A percentile compares a stretch with the other conserved stretches of the same genome.
These are phyloP conservation scores for Bimastos eiseni DNA, from an alignment of 2,888 invertebrate species.

Conservation along the genomic window DNA sequence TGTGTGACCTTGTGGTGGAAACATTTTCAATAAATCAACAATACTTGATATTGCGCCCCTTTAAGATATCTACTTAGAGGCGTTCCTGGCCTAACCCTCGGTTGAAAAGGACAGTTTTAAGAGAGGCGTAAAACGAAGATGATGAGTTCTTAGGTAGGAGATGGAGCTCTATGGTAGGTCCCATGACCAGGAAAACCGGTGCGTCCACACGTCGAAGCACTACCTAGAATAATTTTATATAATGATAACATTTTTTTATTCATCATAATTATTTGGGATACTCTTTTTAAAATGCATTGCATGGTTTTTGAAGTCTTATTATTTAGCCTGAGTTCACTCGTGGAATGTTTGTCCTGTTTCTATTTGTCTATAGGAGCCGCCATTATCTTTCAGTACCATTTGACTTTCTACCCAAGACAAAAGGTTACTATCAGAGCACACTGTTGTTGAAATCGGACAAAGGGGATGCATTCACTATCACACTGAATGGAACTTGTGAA, in stretches of 20 bases:
- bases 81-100: too few species aligned
- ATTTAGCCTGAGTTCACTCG: not conserved
- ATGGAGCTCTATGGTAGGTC: too few species aligned
- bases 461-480: not conserved
- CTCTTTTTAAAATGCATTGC: not conserved
- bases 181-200: too few species aligned
- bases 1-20: too few species aligned
- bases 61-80: too few species aligned
- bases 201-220: too few species aligned
- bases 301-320: not conserved
- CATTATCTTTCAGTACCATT: slow-evolving; percentile 19
- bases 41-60: too few species aligned
- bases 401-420: slow-evolving; percentile 13
- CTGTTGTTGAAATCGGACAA: not conserved
- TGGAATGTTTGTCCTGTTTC: not conserved
- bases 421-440: not conserved
- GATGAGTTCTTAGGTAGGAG: too few species aligned
- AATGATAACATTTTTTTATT: not conserved
- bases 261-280: not conserved
- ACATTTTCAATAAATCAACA: too few species aligned
- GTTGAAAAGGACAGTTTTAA: too few species aligned
- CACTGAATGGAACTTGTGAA: not conserved
- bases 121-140: too few species aligned
- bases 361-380: not conserved
- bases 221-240: not conserved